phyloP scores from a whole-genome alignment of 1,140 invertebrate species.

The Euwallacea fornicatus region DNA sequence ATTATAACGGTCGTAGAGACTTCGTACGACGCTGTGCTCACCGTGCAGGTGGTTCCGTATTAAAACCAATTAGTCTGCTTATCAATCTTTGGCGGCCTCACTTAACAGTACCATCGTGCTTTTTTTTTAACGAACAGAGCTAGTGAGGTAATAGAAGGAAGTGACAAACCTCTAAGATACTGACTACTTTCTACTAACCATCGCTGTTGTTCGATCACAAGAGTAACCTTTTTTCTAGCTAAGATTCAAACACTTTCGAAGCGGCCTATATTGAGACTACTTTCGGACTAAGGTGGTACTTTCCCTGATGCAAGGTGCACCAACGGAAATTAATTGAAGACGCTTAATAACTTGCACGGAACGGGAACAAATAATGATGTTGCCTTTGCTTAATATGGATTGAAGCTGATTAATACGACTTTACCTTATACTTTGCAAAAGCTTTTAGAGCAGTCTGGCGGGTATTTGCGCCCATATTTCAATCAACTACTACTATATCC shows the following conservation, averaged over 20 bases:
- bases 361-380: slow-evolving; percentile 6
- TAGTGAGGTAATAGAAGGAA: too few relatives aligned
- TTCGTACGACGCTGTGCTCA: neutral
- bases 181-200: too few relatives aligned
- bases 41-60: neutral
- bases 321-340: slow-evolving; percentile 15
- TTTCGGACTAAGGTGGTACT: slow-evolving; percentile 17
- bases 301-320: slow-evolving; percentile 6
- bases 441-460: neutral
- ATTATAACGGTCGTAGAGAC: neutral
- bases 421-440: slow-evolving; percentile 2
- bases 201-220: too few relatives aligned
- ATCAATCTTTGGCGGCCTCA: neutral
- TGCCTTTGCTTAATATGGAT: slow-evolving; percentile 7
- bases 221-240: slow-evolving; percentile 9
- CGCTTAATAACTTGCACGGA: slow-evolving; percentile 8
- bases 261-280: slow-evolving; percentile 16
- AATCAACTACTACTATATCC: too few relatives aligned
- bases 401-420: neutral
- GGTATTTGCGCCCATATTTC: too few relatives aligned
- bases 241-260: slow-evolving; percentile 6
- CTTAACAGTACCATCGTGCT: neutral
- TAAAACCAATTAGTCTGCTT: slow-evolving; percentile 1
- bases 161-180: too few relatives aligned
- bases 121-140: neutral